Conservation (phyloP, 2,113 vertebrate genomes). For the Lathamus discolor region DNA sequence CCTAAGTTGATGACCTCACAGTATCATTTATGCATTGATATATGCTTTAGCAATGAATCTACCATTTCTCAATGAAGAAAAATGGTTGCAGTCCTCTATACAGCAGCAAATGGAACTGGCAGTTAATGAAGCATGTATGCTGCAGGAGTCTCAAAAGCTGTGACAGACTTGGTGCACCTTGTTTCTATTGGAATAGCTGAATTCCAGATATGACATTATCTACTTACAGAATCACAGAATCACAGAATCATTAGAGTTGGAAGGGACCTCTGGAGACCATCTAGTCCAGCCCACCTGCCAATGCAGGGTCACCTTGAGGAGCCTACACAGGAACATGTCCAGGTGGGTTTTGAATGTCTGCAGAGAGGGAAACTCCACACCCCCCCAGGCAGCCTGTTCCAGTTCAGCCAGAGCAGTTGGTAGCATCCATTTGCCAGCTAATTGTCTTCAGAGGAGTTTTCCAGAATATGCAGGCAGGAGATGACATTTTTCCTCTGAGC, state of each 20-base stretch:
- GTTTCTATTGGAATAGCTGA: not conserved
- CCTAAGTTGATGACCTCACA: not conserved
- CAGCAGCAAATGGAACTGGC: not conserved
- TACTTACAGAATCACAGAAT: not conserved
- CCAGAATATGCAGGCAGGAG: not conserved
- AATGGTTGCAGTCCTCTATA: not conserved
- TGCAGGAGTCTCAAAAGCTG: not conserved
- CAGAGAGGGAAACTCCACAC: not conserved
- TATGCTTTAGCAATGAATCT: not conserved
- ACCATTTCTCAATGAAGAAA: not conserved
- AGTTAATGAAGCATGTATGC: not conserved
- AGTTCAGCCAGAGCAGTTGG: not conserved
- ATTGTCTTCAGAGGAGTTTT: not conserved
- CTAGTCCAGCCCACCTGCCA: not conserved
- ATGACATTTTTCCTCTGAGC: not conserved
- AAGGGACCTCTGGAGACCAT: not conserved
- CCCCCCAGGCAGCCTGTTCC: not conserved
- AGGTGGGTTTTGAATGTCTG: not conserved
- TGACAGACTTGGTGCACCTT: not conserved
- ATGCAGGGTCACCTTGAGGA: not conserved
- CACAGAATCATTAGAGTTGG: not conserved
- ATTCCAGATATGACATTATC: not conserved
- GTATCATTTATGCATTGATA: not conserved
- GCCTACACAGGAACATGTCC: not conserved
- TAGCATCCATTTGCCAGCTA: not conserved